Conservation (phyloP, 2,888 invertebrate genomes). For the Caenorhabditis plicata region DNA sequence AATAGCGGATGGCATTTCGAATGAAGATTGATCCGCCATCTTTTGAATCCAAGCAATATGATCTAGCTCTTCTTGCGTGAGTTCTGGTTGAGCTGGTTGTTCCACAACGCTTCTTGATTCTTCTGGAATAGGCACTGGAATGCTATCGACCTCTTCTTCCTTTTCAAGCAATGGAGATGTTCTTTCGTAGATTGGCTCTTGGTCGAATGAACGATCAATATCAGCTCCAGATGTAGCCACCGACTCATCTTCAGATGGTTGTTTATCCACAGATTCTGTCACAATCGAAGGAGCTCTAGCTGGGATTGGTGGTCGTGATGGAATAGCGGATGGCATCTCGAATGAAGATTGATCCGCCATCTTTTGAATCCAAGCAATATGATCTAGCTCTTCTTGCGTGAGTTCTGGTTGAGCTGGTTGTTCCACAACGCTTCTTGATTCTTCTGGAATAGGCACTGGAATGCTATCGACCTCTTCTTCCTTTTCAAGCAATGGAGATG, state of each 20-base stretch:
- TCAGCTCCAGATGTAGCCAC: not conserved
- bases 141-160: not conserved
- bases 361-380: not conserved
- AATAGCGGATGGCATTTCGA: not conserved
- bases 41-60: not conserved
- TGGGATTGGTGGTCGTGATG: not conserved
- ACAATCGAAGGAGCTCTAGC: not conserved
- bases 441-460: not conserved
- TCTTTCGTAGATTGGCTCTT: not conserved
- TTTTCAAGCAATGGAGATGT: not conserved
- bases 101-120: not conserved
- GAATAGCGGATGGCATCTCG: not conserved
- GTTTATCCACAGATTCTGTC: not conserved
- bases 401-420: not conserved
- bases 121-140: not conserved
- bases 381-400: not conserved
- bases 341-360: not conserved
- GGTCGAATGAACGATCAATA: not conserved
- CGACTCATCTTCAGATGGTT: not conserved
- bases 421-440: not conserved
- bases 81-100: not conserved
- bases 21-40: not conserved
- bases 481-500: not conserved
- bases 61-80: not conserved
- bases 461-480: not conserved